Percentiles rank a stretch among this genome's conserved stretches.
Conservation (phyloP, 2,888 invertebrate genomes). For the Agrilus mali region DNA sequence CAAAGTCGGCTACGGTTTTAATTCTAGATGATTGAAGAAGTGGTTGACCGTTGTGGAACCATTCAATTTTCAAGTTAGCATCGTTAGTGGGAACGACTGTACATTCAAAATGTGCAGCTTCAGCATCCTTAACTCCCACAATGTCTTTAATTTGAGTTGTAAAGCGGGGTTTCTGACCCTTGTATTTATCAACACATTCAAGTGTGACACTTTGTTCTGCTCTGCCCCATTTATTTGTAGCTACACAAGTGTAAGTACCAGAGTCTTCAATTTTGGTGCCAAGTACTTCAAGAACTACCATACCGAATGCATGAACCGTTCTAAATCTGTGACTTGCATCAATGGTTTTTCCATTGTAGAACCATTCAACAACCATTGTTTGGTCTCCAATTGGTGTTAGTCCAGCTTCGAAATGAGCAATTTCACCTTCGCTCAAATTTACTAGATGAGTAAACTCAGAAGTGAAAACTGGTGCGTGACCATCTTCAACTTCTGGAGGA, state of each 20-base stretch:
- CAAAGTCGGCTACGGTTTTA: conserved; percentile 90
- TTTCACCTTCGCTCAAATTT: conserved; percentile 86
- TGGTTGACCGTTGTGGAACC: conserved; percentile 91
- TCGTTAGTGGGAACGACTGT: conserved; percentile 89
- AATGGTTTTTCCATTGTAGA: conserved; percentile 81
- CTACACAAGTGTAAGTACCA: conserved; percentile 78
- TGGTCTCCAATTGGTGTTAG: conserved; percentile 89
- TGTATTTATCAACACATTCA: conserved; percentile 71
- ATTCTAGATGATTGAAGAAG: conserved; percentile 81
- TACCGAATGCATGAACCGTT: conserved; percentile 94
- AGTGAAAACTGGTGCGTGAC: conserved; percentile 77
- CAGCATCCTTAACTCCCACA: conserved; percentile 79
- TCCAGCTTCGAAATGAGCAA: conserved; percentile 95
- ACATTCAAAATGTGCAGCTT: conserved; percentile 91
- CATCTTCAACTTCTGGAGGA: conserved; percentile 59
- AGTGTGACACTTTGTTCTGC: conserved; percentile 76
- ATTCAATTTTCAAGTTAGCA: conserved; percentile 87
- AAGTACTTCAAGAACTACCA: conserved; percentile 90
- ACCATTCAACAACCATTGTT: conserved; percentile 91
- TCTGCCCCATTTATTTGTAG: conserved; percentile 79
- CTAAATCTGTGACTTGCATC: conserved; percentile 82
- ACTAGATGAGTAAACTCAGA: conserved; percentile 72
- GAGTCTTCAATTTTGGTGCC: conserved; percentile 90
- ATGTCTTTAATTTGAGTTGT: conserved; percentile 78
- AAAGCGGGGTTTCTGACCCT: conserved; percentile 78